Base-by-base conservation (phyloP, 2,113 vertebrate species). In the Pelecanus crispus region DNA sequence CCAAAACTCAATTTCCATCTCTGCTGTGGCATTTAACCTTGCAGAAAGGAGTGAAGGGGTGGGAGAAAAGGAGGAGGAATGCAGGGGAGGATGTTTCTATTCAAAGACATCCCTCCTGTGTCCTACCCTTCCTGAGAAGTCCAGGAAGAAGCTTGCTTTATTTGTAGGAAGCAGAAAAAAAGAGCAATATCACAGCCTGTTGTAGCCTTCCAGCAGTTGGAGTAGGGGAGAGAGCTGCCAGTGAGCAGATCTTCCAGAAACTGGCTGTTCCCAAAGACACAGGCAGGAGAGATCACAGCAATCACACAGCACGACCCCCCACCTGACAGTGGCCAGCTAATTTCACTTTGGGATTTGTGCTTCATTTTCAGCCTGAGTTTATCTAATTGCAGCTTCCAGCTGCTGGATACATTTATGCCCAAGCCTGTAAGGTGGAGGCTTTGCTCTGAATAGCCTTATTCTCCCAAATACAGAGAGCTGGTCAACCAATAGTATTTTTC, bases 1-100 rank as follows among this genome's bases (percentile, higher is more conserved):
- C 78, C n/a, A 68, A 90, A 91, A 88, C 83, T 84, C 94, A 78
- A 92, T 95, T 88, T 94, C 79, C 73, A 83, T 22, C 86, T 50
- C 52, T 8, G 34, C 90, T n/a, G 20, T 40, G 72, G 72, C 82
- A 81, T 75, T 90, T 88, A 65, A 94, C 95, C 88, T 63, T 17
- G 21, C 2, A 8, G 82, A 50, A 74, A 63, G 63, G 58, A 92
- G 68, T 0, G 5, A 42, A 19, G 38, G 74, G 62, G 67, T 19
- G 42, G 34, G 80, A 47, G 58, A 81, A 45, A 7, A 63, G 92
- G 79, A 75, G 73, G 79, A 86, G 49, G 36, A 66, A 82, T 34
- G 74, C 44, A 61, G 58, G 47, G 45, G 44, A 94, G 49, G 66
- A 80, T 81, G 40, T 6, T 88, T 49, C 81, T 61, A 34, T 32